Conservation (phyloP, 2,113 vertebrate genomes). For the Bujurquina vittata region DNA sequence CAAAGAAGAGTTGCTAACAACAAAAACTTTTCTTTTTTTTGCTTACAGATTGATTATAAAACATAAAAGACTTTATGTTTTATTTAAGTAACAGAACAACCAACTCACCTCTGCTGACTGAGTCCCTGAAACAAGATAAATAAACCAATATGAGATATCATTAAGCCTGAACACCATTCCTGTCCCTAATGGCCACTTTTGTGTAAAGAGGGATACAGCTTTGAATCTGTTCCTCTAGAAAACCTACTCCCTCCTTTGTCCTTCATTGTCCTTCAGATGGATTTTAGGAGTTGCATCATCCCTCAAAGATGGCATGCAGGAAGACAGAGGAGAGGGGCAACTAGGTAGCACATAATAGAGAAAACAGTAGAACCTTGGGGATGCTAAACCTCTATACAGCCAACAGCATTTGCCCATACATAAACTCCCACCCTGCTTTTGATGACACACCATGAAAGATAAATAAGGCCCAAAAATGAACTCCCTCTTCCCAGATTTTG, state of each 20-base stretch:
- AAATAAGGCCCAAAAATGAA: not conserved
- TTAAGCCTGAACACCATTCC: not conserved
- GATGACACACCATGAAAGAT: not conserved
- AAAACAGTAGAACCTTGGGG: not conserved
- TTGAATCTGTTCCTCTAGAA: too few relatives aligned
- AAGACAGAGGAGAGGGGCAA: not conserved
- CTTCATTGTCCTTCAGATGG: not conserved
- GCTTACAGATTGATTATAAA: not conserved
- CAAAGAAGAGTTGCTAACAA: not conserved
- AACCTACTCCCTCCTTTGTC: not conserved
- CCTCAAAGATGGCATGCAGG: too few relatives aligned
- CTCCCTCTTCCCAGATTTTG: not conserved
- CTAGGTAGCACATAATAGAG: not conserved
- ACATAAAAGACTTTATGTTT: not conserved
- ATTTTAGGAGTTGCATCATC: too few relatives aligned
- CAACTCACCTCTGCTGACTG: constrained; percentile 52
- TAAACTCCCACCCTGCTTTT: not conserved
- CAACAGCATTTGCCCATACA: not conserved
- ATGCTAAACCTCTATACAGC: not conserved
- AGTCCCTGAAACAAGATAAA: constrained; percentile 53
- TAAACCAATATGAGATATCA: not conserved
- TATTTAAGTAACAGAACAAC: not conserved
- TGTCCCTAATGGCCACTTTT: too few relatives aligned
- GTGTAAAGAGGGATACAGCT: too few relatives aligned
- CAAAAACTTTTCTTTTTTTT: not conserved